A percentile compares a stretch with the other conserved stretches of the same genome.
These are phyloP conservation scores for Sarcoramphus papa DNA, from an alignment of 2,797 vertebrate genomes.

Conservation along the genomic window DNA sequence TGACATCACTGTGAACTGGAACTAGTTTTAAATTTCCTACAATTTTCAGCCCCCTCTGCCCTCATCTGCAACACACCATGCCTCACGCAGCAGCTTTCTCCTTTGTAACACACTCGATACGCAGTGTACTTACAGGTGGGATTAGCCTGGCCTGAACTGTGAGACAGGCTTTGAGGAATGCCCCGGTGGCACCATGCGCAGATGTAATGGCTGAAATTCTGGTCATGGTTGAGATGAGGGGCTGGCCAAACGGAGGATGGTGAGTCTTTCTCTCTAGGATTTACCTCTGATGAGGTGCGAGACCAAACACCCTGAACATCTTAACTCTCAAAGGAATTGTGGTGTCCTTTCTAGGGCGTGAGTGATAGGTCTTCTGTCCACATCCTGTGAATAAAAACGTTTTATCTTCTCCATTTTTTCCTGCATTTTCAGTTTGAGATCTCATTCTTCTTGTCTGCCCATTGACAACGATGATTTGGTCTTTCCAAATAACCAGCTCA, in stretches of 20 bases:
- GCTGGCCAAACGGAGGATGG: background rate
- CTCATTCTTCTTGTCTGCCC: background rate
- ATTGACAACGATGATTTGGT: background rate
- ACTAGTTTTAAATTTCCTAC: slow-evolving; percentile 57
- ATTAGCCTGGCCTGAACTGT: background rate
- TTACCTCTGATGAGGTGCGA: background rate
- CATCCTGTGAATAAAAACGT: background rate
- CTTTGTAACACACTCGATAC: fast-evolving
- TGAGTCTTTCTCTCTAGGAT: background rate
- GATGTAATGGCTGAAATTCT: background rate
- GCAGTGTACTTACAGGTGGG: background rate
- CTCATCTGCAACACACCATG: background rate
- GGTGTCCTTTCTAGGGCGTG: background rate
- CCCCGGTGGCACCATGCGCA: background rate
- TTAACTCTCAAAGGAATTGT: background rate
- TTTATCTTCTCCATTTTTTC: background rate
- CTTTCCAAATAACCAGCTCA: background rate
- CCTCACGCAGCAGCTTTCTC: background rate
- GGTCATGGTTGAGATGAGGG: background rate
- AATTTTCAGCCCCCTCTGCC: slow-evolving; percentile 1
- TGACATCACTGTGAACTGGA: slow-evolving; percentile 65
- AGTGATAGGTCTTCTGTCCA: background rate
- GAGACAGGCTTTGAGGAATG: background rate
- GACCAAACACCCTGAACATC: fast-evolving
- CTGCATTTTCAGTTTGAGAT: background rate